Conservation (phyloP, 2,888 invertebrate genomes). For the Archips crataeganus region DNA sequence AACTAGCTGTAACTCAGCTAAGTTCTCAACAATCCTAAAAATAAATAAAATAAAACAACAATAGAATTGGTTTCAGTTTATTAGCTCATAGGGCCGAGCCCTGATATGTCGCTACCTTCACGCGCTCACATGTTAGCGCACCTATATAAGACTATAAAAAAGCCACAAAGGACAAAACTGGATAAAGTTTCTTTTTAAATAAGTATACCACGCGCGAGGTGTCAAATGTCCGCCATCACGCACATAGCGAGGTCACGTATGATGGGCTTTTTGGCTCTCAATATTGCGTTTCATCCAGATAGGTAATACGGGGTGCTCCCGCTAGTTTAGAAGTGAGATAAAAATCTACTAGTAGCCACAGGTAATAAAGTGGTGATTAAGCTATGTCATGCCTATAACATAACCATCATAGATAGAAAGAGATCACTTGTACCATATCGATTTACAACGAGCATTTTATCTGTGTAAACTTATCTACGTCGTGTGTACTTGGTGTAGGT, state of each 20-base stretch:
- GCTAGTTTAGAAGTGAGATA: too few relatives aligned
- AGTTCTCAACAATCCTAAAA: background rate
- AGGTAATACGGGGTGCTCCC: too few relatives aligned
- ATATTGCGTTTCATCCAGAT: background rate
- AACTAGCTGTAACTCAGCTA: background rate
- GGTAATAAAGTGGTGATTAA: too few relatives aligned
- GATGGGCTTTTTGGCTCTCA: too few relatives aligned
- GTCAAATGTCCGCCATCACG: background rate
- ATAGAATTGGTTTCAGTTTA: constrained; percentile 72
- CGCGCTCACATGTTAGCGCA: constrained; percentile 47
- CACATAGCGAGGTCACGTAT: too few relatives aligned
- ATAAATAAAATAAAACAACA: constrained; percentile 67
- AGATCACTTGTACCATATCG: too few relatives aligned
- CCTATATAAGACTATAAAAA: background rate
- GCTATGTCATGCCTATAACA: too few relatives aligned
- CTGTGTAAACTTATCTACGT: too few relatives aligned
- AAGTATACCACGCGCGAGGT: background rate
- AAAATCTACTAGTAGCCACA: too few relatives aligned
- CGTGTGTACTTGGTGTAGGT: too few relatives aligned
- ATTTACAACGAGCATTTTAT: too few relatives aligned
- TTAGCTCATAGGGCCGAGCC: constrained; percentile 80
- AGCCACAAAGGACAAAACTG: background rate
- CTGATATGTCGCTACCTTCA: constrained; percentile 80
- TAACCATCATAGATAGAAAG: too few relatives aligned
- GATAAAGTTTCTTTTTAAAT: background rate